phyloP scores from a whole-genome alignment of 2,888 invertebrate genomes.

The Argyra leucocephala region DNA sequence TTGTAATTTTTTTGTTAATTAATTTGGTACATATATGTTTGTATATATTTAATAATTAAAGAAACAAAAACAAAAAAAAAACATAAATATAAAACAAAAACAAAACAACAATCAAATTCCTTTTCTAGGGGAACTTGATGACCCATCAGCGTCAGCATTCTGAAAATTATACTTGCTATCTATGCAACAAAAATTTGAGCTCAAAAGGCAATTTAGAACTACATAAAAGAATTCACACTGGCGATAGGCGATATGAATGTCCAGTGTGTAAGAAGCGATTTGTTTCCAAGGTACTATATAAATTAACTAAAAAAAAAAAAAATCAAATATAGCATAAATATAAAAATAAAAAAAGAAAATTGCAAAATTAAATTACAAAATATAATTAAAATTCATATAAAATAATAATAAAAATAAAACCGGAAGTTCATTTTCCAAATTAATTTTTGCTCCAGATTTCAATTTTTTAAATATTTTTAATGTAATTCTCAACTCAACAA shows the following conservation, averaged over 20 bases:
- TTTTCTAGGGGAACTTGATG: conserved; percentile 6
- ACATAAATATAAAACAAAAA: not conserved
- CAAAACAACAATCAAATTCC: conserved; percentile 1
- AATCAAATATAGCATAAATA: not conserved
- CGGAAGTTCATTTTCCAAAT: not conserved
- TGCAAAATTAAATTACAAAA: not conserved
- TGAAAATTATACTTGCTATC: conserved; percentile 6
- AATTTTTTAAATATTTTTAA: too few species aligned
- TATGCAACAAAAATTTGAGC: conserved; percentile 6
- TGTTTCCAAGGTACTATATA: conserved; percentile 4
- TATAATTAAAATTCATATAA: not conserved
- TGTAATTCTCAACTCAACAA: too few species aligned
- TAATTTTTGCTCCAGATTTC: too few species aligned
- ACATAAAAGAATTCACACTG: conserved; percentile 6
- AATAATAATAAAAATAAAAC: not conserved
- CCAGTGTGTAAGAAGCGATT: conserved; percentile 6
- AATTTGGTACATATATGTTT: too few species aligned
- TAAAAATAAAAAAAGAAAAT: not conserved
- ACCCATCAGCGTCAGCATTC: conserved; percentile 4
- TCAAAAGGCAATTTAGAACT: conserved; percentile 6
- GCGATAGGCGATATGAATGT: conserved; percentile 3
- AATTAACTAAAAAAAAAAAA: not conserved
- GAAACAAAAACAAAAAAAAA: not conserved
- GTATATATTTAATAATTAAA: too few species aligned
- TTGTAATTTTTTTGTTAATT: too few species aligned